These are phyloP conservation scores for Boloria selene DNA, from an alignment of 2,888 invertebrate genomes.

Conservation along the genomic window DNA sequence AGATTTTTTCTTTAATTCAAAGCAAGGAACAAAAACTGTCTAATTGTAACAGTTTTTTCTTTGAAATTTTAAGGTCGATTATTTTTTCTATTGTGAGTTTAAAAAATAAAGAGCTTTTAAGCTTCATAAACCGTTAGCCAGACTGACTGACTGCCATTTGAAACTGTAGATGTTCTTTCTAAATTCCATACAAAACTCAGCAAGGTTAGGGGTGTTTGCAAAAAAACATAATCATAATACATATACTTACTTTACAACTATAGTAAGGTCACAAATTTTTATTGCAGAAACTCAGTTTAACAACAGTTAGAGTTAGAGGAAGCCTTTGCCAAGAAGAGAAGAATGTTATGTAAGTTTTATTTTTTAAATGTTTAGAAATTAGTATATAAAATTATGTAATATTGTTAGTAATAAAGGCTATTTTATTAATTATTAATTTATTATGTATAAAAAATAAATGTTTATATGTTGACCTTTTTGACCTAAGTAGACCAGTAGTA, in stretches of 20 bases:
- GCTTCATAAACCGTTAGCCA: constrained; percentile 44
- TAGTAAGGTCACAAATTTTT: no score
- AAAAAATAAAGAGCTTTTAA: constrained; percentile 43
- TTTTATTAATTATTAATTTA: no score
- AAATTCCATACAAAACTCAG: constrained; percentile 9
- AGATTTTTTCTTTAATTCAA: constrained; percentile 65
- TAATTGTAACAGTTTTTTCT: constrained; percentile 81
- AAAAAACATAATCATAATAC: constrained; percentile 15
- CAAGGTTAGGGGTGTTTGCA: constrained; percentile 12
- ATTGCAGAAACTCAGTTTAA: no score
- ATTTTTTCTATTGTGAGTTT: constrained; percentile 61
- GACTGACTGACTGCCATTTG: constrained; percentile 43
- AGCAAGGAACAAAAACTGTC: constrained; percentile 74
- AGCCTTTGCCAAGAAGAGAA: no score
- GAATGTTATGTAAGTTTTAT: no score
- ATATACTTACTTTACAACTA: background rate
- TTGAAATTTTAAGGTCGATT: constrained; percentile 76
- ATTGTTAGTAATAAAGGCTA: no score
- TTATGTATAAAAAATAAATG: no score
- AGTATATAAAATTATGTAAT: no score
- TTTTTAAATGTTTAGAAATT: no score
- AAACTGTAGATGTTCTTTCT: constrained; percentile 24
- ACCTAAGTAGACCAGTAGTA: no score
- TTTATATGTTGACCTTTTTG: no score
- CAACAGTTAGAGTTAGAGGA: no score